Evolutionary conservation across 2,797 vertebrate genomes (phyloP).

Genomic region (Garrulus glandarius): DNA sequence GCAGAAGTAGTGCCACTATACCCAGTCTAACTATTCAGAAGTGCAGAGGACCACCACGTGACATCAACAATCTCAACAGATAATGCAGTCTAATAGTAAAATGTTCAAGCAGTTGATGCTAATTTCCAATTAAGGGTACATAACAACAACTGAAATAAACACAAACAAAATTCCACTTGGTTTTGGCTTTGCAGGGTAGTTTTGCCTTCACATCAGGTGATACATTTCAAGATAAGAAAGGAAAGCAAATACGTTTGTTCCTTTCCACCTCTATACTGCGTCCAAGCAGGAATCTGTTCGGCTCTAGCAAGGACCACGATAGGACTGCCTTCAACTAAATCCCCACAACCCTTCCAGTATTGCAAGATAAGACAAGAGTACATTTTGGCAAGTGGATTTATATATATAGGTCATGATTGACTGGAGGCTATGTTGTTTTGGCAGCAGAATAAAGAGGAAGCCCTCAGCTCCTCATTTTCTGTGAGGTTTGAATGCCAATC

Average conservation of each 20-base stretch:
- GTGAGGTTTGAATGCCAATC: neutral
- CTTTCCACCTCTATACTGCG: neutral
- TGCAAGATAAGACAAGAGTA: neutral
- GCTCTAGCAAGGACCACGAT: neutral
- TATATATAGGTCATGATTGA: neutral
- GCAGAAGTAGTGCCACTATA: neutral
- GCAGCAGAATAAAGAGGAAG: neutral
- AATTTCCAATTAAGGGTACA: neutral
- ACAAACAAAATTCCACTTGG: neutral
- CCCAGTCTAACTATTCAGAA: neutral
- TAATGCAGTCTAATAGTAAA: neutral
- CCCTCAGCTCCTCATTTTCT: neutral
- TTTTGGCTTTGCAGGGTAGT: neutral
- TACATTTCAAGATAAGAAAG: neutral
- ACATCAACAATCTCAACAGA: neutral
- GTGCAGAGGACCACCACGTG: neutral
- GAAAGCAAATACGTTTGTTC: neutral
- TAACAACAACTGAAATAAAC: neutral
- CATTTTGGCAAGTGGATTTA: neutral
- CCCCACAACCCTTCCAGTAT: neutral
- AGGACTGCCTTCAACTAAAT: neutral
- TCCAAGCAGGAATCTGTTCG: neutral
- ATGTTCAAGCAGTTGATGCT: neutral
- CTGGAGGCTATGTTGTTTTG: neutral
- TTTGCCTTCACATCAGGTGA: neutral